Base-by-base conservation (phyloP, 1,140 invertebrate genomes). In the Bombus cullumanus region DNA sequence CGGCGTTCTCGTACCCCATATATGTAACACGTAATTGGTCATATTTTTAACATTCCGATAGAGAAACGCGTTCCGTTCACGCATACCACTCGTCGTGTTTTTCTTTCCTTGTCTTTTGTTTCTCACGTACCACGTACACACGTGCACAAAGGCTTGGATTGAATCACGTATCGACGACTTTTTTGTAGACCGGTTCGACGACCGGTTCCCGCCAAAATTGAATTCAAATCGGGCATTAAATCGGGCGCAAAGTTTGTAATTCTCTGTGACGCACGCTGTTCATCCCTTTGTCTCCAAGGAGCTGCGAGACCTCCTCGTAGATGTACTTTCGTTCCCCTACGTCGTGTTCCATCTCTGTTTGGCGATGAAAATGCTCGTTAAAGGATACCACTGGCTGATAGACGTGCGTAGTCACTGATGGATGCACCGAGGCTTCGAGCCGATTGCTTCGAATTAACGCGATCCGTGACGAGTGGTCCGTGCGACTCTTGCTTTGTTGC, bases 11-110 rank as follows among this genome's bases (percentile, higher is more conserved):
- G 83, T 89, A 88, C 88, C 80, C 94, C 94, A 94, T 94, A 95
- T 95, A 94, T 94, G 94, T 93, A 93, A 80, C 85, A 37, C 81
- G 91, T 95, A 95, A 95, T 94, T 94, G 93, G 93, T 92, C 89
- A 93, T 93, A 94, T 90, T 92, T 94, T 92, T 91, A 88, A 81
- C 84, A 89, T 90, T 88, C 87, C 86, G 80, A 59, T 71, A 68
- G 77, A 64, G 86, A 68, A 86, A 86, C 62, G 77, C 86, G 62
- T 88, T 82, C 76, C 83, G 82, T 90, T 91, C 89, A 85, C 84
- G 84, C 83, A 69, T 75, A 78, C 80, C 78, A n/a, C 13, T 41
- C 47, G 41, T 34, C 71, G 25, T 72, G 62, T 59, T 41, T 66
- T 15, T n/a, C 69, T 71, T 34, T 13, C 47, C 28, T 37, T 22